Evolutionary conservation across 37 sponge, comb jelly and placozoan genomes (phyloP).

Genomic region (Cladorhizidae sp.): DNA sequence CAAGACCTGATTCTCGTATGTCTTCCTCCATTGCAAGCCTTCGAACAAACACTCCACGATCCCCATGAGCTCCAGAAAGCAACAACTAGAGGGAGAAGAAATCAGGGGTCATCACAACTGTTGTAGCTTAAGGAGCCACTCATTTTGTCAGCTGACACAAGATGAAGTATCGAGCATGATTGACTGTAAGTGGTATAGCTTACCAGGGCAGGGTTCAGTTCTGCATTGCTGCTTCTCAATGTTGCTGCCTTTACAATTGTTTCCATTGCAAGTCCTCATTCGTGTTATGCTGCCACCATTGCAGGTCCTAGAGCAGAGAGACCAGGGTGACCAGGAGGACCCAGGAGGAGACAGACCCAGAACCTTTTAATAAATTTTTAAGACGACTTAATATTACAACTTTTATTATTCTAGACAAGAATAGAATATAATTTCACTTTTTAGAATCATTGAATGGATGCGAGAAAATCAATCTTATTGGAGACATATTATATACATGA

Average conservation of each 20-base stretch:
- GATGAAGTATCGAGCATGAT: no score
- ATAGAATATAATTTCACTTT: no score
- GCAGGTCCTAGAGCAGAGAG: constrained; percentile 60
- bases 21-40: constrained; percentile 69
- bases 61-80: constrained; percentile 1
- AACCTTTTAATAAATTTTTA: no score
- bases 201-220: constrained; percentile 60
- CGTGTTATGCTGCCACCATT: constrained; percentile 35
- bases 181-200: no score
- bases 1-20: constrained; percentile 50
- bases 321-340: constrained; percentile 46
- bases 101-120: no score
- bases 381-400: no score
- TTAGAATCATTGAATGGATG: no score
- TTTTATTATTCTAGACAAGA: no score
- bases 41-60: constrained; percentile 70
- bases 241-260: constrained; percentile 37
- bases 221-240: constrained; percentile 49
- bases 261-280: constrained; percentile 19
- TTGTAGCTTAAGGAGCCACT: no score
- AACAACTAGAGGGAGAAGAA: not conserved
- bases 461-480: no score
- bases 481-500: no score
- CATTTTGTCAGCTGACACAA: no score
- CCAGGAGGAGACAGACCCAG: not conserved